Conservation (phyloP, 1,140 invertebrate genomes). For the Branchinecta lindahli region DNA sequence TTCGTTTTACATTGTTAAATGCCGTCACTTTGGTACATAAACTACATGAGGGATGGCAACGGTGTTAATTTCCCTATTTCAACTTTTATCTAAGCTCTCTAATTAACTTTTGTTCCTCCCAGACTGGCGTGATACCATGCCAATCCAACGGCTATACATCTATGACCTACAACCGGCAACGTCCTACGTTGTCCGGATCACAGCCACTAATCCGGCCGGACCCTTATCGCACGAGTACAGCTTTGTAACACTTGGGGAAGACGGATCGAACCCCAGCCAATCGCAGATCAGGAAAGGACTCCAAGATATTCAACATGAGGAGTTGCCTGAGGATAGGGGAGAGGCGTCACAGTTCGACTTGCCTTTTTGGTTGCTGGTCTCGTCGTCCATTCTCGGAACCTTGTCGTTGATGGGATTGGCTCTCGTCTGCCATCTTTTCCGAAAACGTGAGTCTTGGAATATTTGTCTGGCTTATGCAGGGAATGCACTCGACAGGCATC, state of each 20-base stretch:
- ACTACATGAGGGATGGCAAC: no score
- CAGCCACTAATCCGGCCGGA: neutral
- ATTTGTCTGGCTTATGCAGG: neutral
- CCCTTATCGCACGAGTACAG: neutral
- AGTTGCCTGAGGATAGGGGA: neutral
- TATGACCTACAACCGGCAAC: neutral
- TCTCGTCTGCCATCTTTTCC: neutral
- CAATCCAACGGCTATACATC: neutral
- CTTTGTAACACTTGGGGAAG: neutral
- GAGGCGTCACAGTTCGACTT: neutral
- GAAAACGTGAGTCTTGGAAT: neutral
- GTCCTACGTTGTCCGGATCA: neutral
- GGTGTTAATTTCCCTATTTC: no score
- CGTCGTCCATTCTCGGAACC: neutral
- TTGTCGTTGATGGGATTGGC: neutral
- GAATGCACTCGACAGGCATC: neutral
- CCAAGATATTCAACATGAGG: neutral
- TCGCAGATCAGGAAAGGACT: neutral
- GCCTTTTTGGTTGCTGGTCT: neutral
- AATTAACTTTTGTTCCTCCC: neutral
- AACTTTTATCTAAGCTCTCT: no score
- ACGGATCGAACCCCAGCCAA: neutral
- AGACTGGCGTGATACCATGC: neutral
- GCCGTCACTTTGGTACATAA: no score
- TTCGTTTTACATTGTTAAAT: no score